A percentile compares a stretch with the other conserved stretches of the same genome.
These are phyloP conservation scores for Indicator indicator DNA, from an alignment of 2,113 vertebrate genomes.

Conservation along the genomic window DNA sequence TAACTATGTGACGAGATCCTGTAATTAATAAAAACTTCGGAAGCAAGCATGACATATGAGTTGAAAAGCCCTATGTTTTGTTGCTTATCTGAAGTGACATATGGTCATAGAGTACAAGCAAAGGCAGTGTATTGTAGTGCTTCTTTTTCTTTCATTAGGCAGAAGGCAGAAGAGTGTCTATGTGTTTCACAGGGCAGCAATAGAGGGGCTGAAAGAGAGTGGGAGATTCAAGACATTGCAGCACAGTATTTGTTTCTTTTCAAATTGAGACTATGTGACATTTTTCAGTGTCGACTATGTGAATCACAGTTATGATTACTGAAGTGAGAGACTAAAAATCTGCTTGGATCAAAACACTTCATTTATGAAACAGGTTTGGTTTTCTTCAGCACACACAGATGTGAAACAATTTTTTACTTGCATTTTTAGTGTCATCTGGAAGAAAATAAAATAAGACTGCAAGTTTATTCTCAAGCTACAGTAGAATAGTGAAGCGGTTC, in stretches of 20 bases:
- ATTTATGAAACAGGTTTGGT: constrained; percentile 25
- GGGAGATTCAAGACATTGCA: constrained; percentile 4
- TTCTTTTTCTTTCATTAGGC: neutral
- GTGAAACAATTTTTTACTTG: constrained; percentile 1
- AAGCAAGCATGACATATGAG: constrained; percentile 37
- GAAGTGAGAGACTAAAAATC: constrained; percentile 19
- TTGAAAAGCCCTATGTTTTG: constrained; percentile 35
- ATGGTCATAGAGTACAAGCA: neutral
- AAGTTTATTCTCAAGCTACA: neutral
- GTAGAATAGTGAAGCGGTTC: neutral
- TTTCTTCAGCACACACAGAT: constrained; percentile 38
- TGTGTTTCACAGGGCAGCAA: constrained; percentile 6
- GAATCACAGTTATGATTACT: constrained; percentile 35
- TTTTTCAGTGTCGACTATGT: neutral
- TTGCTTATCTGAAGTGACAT: constrained; percentile 58
- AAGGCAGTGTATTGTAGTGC: neutral
- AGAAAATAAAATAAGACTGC: neutral
- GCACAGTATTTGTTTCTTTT: neutral
- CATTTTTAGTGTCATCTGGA: neutral
- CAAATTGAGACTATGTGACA: neutral
- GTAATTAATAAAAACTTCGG: constrained; percentile 63
- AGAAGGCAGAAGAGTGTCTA: neutral
- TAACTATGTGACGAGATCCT: constrained; percentile 34
- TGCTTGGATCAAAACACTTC: constrained; percentile 11
- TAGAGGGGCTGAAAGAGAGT: neutral